phyloP scores from a whole-genome alignment of 2,113 vertebrate genomes.

The Rattus norvegicus region GRCr8 NC_086032.1:16291001-16291500 shows the following conservation, averaged over 20 bases:
- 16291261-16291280: neutral
- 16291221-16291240: neutral
- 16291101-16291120: constrained; percentile 89
- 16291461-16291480: neutral
- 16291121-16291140: constrained; percentile 99
- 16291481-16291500: neutral
- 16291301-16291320: neutral
- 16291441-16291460: neutral
- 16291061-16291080: neutral
- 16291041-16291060: neutral
- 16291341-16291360: neutral
- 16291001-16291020: neutral
- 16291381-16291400: neutral
- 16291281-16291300: neutral
- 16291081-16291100: constrained; percentile 25
- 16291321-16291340: neutral
- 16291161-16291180: constrained; percentile 98
- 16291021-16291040: neutral
- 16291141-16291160: constrained; percentile 99
- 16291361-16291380: constrained; percentile 32
- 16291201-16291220: constrained; percentile 91
- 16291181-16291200: constrained; percentile 98
- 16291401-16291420: neutral
- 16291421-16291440: neutral
- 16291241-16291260: neutral